phyloP scores from a whole-genome alignment of 1,140 invertebrate genomes.

The Melipona quadrifasciata region DNA sequence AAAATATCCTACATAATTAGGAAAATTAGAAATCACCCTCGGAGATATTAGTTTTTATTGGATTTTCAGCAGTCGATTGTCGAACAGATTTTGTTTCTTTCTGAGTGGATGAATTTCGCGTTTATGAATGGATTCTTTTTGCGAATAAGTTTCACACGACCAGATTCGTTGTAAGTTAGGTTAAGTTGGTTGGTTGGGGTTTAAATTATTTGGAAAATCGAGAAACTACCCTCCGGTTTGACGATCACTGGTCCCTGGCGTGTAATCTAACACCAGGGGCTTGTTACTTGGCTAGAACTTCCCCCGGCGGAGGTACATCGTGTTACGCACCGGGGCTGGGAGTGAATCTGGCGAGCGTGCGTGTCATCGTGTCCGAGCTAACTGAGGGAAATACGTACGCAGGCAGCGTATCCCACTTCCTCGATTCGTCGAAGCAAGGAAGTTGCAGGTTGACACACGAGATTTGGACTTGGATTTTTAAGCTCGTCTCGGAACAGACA shows the following conservation, averaged over 20 bases:
- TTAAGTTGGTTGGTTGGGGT: not conserved
- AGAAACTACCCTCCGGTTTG: not conserved
- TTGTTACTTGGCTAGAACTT: constrained; percentile 26
- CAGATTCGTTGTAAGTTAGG: not conserved
- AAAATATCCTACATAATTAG: too few relatives aligned
- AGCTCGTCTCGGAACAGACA: too few relatives aligned
- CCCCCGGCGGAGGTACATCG: constrained; percentile 17
- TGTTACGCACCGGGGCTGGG: constrained; percentile 21
- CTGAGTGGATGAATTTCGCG: too few relatives aligned
- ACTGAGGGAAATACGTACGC: not conserved
- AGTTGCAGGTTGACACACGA: not conserved
- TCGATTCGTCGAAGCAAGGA: not conserved
- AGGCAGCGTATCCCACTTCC: not conserved
- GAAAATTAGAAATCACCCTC: too few relatives aligned
- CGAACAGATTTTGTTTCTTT: too few relatives aligned
- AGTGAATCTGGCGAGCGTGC: constrained; percentile 31
- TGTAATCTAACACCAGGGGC: constrained; percentile 18
- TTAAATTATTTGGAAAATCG: not conserved
- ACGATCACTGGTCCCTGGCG: constrained; percentile 4
- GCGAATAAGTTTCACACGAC: not conserved
- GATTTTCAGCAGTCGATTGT: too few relatives aligned
- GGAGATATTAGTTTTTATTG: too few relatives aligned
- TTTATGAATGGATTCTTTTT: not conserved
- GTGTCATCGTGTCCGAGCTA: not conserved
- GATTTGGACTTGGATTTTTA: not conserved